A percentile compares a stretch with the other conserved stretches of the same genome.
phyloP scores from a whole-genome alignment of 2,888 invertebrate genomes.

The Dicyrtomina minuta region DNA sequence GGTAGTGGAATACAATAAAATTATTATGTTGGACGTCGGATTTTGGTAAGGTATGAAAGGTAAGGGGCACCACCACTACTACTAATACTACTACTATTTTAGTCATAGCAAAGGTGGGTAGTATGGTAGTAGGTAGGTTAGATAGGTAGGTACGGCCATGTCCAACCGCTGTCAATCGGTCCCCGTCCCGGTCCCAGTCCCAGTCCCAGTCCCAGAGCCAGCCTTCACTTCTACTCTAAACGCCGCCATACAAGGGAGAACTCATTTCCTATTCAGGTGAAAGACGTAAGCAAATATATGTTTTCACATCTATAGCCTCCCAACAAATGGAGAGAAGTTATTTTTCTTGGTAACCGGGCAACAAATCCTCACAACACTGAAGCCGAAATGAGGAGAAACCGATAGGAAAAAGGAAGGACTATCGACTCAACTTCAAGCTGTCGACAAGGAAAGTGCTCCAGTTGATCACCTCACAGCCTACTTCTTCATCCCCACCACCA shows the following conservation, averaged over 20 bases:
- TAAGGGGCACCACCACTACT: too few species aligned
- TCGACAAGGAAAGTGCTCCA: constrained; percentile 26
- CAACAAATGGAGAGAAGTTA: constrained; percentile 6
- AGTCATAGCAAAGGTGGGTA: not conserved
- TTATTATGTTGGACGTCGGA: too few species aligned
- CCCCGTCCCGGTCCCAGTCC: too few species aligned
- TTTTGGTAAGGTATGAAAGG: too few species aligned
- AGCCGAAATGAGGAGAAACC: constrained; percentile 13
- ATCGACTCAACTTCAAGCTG: constrained; percentile 26
- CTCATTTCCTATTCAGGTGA: constrained; percentile 20
- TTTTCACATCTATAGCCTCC: not conserved
- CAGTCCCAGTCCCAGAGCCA: too few species aligned
- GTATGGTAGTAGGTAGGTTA: not conserved
- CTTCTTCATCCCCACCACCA: not conserved
- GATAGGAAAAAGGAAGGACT: constrained; percentile 33
- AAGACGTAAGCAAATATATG: constrained; percentile 31
- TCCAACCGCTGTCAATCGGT: too few species aligned
- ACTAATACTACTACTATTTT: not conserved
- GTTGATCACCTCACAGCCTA: not conserved
- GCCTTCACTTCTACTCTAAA: too few species aligned
- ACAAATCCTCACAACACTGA: constrained; percentile 13
- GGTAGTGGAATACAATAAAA: too few species aligned
- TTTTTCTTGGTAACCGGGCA: constrained; percentile 13
- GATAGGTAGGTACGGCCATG: not conserved
- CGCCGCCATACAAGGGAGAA: not conserved